Conservation (phyloP, 2,888 invertebrate species). For the Ephialtes manifestator region DNA sequence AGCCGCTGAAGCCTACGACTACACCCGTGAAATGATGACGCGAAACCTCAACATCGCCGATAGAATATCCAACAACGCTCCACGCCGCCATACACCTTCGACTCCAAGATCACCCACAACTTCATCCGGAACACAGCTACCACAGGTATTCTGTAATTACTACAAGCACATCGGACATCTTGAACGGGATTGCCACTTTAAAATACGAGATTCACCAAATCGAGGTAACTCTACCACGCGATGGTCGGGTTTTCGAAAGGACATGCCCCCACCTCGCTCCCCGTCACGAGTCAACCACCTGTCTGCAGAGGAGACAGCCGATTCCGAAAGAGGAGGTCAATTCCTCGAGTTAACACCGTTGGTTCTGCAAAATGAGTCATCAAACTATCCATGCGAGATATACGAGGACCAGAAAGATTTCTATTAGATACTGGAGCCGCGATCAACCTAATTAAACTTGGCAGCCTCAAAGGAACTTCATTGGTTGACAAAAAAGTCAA, state of each 20-base stretch:
- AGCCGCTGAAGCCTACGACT: slow-evolving; percentile 24
- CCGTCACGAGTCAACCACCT: neutral
- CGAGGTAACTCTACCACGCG: neutral
- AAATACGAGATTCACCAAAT: neutral
- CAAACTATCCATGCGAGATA: too few species aligned
- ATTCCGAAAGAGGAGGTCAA: neutral
- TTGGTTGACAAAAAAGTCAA: too few species aligned
- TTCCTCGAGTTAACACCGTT: slow-evolving; percentile 16
- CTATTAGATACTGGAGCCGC: too few species aligned
- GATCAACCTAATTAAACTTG: neutral
- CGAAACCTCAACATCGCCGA: too few species aligned
- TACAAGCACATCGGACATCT: neutral
- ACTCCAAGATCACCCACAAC: too few species aligned
- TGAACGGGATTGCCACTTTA: neutral
- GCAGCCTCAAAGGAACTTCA: neutral
- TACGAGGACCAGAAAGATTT: too few species aligned
- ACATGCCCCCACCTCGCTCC: neutral
- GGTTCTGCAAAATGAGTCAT: too few species aligned
- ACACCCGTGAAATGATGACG: slow-evolving; percentile 24
- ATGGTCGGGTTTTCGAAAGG: slow-evolving; percentile 26
- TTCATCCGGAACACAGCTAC: neutral
- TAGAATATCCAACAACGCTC: neutral
- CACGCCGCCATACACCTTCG: neutral
- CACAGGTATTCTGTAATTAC: neutral
- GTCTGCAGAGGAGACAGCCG: neutral